A percentile compares a stretch with the other conserved stretches of the same genome.
phyloP scores from a whole-genome alignment of 2,797 vertebrate species.

The Pangasius mekongensis region DNA sequence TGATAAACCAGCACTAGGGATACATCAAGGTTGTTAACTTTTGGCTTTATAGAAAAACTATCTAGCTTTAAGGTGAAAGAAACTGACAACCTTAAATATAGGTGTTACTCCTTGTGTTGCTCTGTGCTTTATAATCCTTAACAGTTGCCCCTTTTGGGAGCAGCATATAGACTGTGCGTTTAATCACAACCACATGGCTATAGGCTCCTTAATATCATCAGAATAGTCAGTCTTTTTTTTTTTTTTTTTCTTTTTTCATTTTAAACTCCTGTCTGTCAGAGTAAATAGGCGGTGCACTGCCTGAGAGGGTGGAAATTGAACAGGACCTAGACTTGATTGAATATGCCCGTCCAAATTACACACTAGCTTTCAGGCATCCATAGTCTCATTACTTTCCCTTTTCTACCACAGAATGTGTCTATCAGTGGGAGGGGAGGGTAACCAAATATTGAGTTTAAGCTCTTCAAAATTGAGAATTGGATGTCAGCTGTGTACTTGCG shows the following conservation, averaged over 20 bases:
- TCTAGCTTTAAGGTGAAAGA: background rate
- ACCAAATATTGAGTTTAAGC: constrained; percentile 48
- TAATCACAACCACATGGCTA: constrained; percentile 57
- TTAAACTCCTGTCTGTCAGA: constrained; percentile 64
- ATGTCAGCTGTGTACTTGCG: constrained; percentile 22
- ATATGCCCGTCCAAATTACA: constrained; percentile 73
- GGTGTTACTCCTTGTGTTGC: background rate
- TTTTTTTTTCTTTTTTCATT: background rate
- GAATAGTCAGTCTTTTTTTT: constrained; percentile 44
- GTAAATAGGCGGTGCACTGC: constrained; percentile 60
- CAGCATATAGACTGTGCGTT: constrained; percentile 48
- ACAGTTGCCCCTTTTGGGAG: constrained; percentile 14
- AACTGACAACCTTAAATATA: background rate
- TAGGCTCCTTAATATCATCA: constrained; percentile 45
- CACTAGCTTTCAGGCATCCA: constrained; percentile 65
- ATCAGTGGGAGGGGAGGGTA: background rate
- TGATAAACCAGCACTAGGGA: background rate
- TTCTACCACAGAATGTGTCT: constrained; percentile 32
- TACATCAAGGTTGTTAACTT: background rate
- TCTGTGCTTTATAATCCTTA: constrained; percentile 20
- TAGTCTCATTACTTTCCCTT: constrained; percentile 67
- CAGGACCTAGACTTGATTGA: constrained; percentile 74
- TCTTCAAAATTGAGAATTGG: constrained; percentile 34
- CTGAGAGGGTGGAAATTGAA: constrained; percentile 68
- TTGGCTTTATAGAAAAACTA: background rate